Base-by-base conservation (phyloP, 2,888 invertebrate species). In the Entomobrya multifasciata region DNA sequence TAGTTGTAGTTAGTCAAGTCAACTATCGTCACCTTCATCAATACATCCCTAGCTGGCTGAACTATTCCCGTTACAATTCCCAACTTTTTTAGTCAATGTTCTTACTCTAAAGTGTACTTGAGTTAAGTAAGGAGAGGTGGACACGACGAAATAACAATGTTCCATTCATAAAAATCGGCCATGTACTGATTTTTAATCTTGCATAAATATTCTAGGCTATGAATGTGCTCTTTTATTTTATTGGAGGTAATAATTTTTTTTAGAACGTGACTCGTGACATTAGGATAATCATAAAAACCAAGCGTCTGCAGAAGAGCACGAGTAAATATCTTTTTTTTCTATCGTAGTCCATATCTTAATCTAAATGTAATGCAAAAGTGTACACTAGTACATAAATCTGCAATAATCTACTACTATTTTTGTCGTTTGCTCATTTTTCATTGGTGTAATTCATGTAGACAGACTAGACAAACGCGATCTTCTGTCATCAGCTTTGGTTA, bases 221-320 rank as follows among this genome's bases (percentile, higher is more conserved):
- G 52, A 1, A 8, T 52, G 25, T 49, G 30, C 22, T n/a, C n/a
- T 3, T 11, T 20, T 22, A 65, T 11, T 65, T 62, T 20, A 67
- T 67, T 20, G 22, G 13, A 22, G 27, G 67, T 22, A 41, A 67
- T 67, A 67, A n/a, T n/a, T n/a, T n/a, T 67, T 67, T 62, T 67
- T 22, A 67, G 67, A 52, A 72, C 72, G 72, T 72, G 72, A 72
- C 52, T 72, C 72, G 72, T 72, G 72, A 72, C 72, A 72, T 52
- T 30, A 72, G 72, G 52, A 72, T 72, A 52, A 72, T 67, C 25
- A 27, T 60, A 52, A 49, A 25, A 72, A n/a, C n/a, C n/a, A 52
- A 52, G 47, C 25, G 25, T 22, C 62, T 65, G 36, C 36, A 65
- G 36, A n/a, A 65, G 20, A 65, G 30, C 36, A 13, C 1, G 36